Percentiles rank a stretch among this genome's conserved stretches.
Conservation (phyloP, 2,113 vertebrate species). For the Motacilla alba region DNA sequence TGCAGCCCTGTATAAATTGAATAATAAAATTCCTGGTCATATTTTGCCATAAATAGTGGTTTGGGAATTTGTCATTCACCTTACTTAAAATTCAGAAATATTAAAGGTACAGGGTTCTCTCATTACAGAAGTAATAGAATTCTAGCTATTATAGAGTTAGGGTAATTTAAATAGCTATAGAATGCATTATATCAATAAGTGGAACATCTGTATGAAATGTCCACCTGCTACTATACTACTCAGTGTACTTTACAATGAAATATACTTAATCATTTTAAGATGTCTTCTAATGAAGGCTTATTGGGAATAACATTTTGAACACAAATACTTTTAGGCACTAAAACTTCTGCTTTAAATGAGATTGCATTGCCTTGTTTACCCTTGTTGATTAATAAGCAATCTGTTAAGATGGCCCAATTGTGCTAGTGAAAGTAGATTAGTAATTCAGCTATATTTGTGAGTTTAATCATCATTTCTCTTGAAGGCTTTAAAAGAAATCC, state of each 20-base stretch:
- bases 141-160: slow-evolving; percentile 74
- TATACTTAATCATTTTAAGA: slow-evolving; percentile 72
- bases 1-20: slow-evolving; percentile 70
- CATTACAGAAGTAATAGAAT: slow-evolving; percentile 80
- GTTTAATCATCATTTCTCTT: slow-evolving; percentile 72
- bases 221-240: slow-evolving; percentile 72
- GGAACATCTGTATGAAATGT: slow-evolving; percentile 74
- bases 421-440: slow-evolving; percentile 70
- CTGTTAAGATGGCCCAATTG: slow-evolving; percentile 70
- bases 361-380: slow-evolving; percentile 79
- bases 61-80: slow-evolving; percentile 76
- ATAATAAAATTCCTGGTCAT: slow-evolving; percentile 77
- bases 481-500: slow-evolving; percentile 62
- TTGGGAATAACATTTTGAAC: slow-evolving; percentile 76
- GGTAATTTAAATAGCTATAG: slow-evolving; percentile 73
- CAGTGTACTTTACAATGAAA: slow-evolving; percentile 65
- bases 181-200: slow-evolving; percentile 74
- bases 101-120: slow-evolving; percentile 72
- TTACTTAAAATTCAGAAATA: slow-evolving; percentile 82
- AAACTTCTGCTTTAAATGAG: slow-evolving; percentile 73
- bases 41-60: slow-evolving; percentile 78
- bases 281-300: slow-evolving; percentile 71
- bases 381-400: slow-evolving; percentile 81
- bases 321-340: slow-evolving; percentile 76
- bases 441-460: slow-evolving; percentile 67